These are phyloP conservation scores for Amia ocellicauda DNA, from an alignment of 2,113 vertebrate species.

Conservation along the genomic window DNA sequence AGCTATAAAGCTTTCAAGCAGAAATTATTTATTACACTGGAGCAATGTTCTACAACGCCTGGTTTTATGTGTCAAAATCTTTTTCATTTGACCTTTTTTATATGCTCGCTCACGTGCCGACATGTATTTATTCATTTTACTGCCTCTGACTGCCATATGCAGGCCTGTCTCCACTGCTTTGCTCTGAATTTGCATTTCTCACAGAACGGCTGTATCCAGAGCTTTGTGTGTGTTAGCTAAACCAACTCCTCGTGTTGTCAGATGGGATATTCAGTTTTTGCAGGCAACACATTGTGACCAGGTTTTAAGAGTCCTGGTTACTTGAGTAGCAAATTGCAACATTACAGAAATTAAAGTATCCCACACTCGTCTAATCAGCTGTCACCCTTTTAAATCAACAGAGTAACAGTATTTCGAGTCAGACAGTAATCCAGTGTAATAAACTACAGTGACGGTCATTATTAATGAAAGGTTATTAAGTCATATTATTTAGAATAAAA, in stretches of 20 bases:
- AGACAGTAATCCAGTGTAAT: too few species aligned
- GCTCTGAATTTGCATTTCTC: neutral
- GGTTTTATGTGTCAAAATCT: constrained; percentile 12
- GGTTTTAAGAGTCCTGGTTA: too few species aligned
- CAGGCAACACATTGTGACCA: too few species aligned
- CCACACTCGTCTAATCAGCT: too few species aligned
- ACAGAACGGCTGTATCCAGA: neutral
- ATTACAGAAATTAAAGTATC: too few species aligned
- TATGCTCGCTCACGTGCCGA: constrained; percentile 9
- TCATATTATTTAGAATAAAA: too few species aligned
- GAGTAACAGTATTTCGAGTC: too few species aligned
- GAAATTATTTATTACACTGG: neutral
- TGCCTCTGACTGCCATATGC: neutral
- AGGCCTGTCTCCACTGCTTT: neutral
- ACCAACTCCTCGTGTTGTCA: neutral
- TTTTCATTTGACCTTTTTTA: constrained; percentile 11
- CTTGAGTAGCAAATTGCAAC: too few species aligned
- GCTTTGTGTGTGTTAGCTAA: neutral
- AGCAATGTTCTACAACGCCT: constrained; percentile 11
- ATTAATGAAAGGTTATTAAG: too few species aligned
- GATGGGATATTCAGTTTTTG: too few species aligned
- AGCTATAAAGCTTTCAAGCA: constrained; percentile 5
- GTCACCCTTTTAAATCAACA: too few species aligned
- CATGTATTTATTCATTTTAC: constrained; percentile 6
- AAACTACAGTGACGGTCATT: too few species aligned